A percentile compares a stretch with the other conserved stretches of the same genome.
These are phyloP conservation scores for Crocidura indochinensis DNA, from an alignment of 2,797 vertebrate species.

Conservation along the genomic window DNA sequence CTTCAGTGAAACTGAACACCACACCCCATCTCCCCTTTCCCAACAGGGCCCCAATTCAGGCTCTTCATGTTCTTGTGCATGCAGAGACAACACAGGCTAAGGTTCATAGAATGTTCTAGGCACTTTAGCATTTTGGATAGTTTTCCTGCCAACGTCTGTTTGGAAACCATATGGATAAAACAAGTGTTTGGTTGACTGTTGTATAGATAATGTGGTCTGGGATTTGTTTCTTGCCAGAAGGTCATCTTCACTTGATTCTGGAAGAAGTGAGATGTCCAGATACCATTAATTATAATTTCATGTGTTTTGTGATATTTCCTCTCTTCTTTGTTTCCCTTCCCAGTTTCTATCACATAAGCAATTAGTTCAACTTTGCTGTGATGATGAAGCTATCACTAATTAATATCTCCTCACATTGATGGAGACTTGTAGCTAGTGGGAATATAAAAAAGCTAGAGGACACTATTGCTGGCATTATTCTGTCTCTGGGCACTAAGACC, in stretches of 20 bases:
- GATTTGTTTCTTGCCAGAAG: slow-evolving; percentile 80
- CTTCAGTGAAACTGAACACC: neutral
- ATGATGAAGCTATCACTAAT: slow-evolving; percentile 83
- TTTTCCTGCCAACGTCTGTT: neutral
- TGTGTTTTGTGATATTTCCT: slow-evolving; percentile 83
- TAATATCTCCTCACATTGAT: slow-evolving; percentile 85
- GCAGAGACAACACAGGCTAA: neutral
- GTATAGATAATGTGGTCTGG: slow-evolving; percentile 71
- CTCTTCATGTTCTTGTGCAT: neutral
- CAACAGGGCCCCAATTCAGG: too few relatives aligned
- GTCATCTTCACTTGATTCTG: slow-evolving; percentile 86
- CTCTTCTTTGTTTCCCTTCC: slow-evolving; percentile 16
- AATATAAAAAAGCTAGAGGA: slow-evolving; percentile 81
- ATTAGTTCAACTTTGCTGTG: slow-evolving; percentile 83
- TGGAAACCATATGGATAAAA: slow-evolving; percentile 9
- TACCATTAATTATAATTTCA: slow-evolving; percentile 87
- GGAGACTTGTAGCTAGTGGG: slow-evolving; percentile 84
- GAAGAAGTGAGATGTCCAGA: slow-evolving; percentile 82
- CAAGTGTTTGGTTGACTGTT: slow-evolving; percentile 30
- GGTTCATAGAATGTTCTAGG: slow-evolving; percentile 29
- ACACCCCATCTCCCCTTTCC: neutral
- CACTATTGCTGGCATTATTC: slow-evolving; percentile 83
- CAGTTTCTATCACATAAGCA: slow-evolving; percentile 78
- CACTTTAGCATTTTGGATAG: neutral
- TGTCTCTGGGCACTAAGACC: slow-evolving; percentile 79